Conservation (phyloP, 1,140 invertebrate species). For the Alviniconcha marisindica region DNA sequence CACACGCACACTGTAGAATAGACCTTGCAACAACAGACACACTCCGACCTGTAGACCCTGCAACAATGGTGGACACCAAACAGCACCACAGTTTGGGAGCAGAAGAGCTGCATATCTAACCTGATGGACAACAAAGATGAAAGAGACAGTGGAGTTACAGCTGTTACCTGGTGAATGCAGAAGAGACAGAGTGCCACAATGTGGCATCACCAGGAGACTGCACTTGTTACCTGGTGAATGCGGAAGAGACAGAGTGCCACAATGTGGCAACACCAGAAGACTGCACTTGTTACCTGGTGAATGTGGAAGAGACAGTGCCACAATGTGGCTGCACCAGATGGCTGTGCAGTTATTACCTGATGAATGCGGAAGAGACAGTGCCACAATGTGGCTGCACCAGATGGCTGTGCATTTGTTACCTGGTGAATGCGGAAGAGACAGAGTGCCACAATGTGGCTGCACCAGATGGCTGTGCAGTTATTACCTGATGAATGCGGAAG, state of each 20-base stretch:
- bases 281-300: constrained; percentile 94
- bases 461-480: constrained; percentile 94
- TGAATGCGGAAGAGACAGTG: constrained; percentile 79
- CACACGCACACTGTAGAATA: too few species aligned
- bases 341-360: constrained; percentile 88
- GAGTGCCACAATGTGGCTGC: constrained; percentile 98
- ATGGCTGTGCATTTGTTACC: constrained; percentile 79
- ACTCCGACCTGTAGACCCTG: too few species aligned
- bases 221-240: constrained; percentile 91
- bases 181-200: constrained; percentile 97
- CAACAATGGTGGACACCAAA: too few species aligned
- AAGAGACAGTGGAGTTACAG: neutral
- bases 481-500: constrained; percentile 96
- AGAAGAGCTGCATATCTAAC: too few species aligned
- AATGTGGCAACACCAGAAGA: constrained; percentile 83
- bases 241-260: constrained; percentile 66
- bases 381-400: constrained; percentile 82
- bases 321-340: constrained; percentile 99
- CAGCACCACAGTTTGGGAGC: too few species aligned
- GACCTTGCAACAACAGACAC: too few species aligned
- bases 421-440: constrained; percentile 97
- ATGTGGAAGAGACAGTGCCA: constrained; percentile 98
- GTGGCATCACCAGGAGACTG: constrained; percentile 98
- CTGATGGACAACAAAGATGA: too few species aligned
- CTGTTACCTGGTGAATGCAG: constrained; percentile 93